Base-by-base conservation (phyloP, 2,113 vertebrate genomes). In the Paralichthys olivaceus region DNA sequence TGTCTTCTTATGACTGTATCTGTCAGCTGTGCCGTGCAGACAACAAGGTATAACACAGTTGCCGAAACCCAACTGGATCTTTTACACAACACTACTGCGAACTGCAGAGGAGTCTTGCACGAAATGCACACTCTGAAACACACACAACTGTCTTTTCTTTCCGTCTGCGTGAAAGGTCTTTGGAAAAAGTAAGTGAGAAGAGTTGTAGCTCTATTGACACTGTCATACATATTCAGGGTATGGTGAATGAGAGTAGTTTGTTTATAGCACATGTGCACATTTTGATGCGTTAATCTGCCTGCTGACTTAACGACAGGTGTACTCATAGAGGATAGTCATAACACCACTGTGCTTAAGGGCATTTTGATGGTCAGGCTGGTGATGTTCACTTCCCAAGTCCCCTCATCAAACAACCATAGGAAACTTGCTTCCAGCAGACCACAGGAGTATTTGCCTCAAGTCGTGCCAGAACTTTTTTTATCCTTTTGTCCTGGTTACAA, bases 71-170 rank as follows among this genome's bases (percentile, higher is more conserved):
- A 28, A 49, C 69, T 51, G 57, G 64, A 80, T 74, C 43, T 83
- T 84, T 87, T 84, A 86, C 79, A 72, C 82, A 81, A 80, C 69
- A 45, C 23, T 7, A 19, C 65, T 62, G 34, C 72, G 72, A 55
- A 69, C 76, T 72, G 54, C 63, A 51, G 22, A 23, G 58, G 25
- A 67, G 59, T 40, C 60, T 45, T 14, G 22, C 60, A 74, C 55
- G 65, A 66, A 28, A 75, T 29, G 60, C 63, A 63, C 43, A 37
- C 56, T 19, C 13, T 25, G 57, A 56, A 14, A 69, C 17, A 43
- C 72, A 68, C 25, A 25, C 49, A 4, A 65, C 57, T 71, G 28
- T 57, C 29, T 65, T 20, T 58, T 29, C 9, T 43, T 62, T 58
- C 54, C 43, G 64, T 47, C n/a, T 28, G 11, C 65, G 61, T 49